Percentiles rank a stretch among this genome's conserved stretches.
phyloP scores from a whole-genome alignment of 1,140 invertebrate genomes.

The Spodoptera frugiperda region DNA sequence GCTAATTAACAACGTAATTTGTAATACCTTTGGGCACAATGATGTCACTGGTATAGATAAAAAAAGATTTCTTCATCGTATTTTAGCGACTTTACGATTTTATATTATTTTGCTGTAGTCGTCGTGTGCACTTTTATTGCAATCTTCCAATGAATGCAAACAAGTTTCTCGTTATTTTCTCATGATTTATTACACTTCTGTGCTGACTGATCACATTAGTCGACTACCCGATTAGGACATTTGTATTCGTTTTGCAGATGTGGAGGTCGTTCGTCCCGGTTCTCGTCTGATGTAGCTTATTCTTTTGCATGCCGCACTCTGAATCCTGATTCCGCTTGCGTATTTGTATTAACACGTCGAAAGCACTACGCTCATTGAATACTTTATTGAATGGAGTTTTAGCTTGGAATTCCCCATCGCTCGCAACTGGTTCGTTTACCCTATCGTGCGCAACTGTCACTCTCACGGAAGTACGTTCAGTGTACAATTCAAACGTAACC shows the following conservation, averaged over 20 bases:
- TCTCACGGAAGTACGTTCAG: conserved; percentile 25
- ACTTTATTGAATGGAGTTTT: conserved; percentile 50
- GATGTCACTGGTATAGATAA: conserved; percentile 51
- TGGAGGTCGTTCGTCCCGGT: conserved; percentile 84
- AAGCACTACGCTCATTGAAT: conserved; percentile 69
- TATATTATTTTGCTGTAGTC: conserved; percentile 39
- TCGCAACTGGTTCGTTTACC: conserved; percentile 24
- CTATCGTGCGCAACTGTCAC: conserved; percentile 4
- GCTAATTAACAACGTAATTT: conserved; percentile 48
- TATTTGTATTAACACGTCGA: conserved; percentile 77
- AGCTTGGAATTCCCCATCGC: conserved; percentile 39
- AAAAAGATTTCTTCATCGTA: conserved; percentile 53
- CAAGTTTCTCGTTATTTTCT: conserved; percentile 53
- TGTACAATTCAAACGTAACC: conserved; percentile 20
- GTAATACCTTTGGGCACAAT: conserved; percentile 39
- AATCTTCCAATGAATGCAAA: conserved; percentile 49
- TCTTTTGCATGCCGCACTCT: conserved; percentile 73
- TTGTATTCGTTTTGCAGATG: conserved; percentile 77
- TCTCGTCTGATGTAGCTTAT: conserved; percentile 74
- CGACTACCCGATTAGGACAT: conserved; percentile 69
- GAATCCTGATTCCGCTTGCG: conserved; percentile 73
- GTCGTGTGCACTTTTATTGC: conserved; percentile 47
- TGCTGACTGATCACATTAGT: conserved; percentile 53
- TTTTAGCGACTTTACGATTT: conserved; percentile 43
- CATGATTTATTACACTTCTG: conserved; percentile 59